Percentiles rank a stretch among this genome's conserved stretches.
phyloP scores from a whole-genome alignment of 2,888 invertebrate genomes.

The Hyles lineata region DNA sequence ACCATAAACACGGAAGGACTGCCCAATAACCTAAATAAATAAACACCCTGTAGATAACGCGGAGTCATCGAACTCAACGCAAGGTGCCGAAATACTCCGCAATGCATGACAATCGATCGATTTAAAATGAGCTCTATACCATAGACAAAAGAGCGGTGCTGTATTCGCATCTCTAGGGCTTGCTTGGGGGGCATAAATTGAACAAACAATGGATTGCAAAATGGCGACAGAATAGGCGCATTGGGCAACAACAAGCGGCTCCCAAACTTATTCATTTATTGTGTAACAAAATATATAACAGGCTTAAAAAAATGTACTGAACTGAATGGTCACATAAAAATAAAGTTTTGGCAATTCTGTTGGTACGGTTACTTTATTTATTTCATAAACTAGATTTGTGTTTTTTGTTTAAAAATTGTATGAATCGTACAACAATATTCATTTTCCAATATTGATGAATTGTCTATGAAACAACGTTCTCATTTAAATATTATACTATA shows the following conservation, averaged over 20 bases:
- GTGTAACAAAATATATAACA: background rate
- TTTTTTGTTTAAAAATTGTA: too few species aligned
- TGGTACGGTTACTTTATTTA: too few species aligned
- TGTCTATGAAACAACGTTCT: too few species aligned
- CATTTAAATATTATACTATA: too few species aligned
- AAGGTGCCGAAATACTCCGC: constrained; percentile 45
- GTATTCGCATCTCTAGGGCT: constrained; percentile 58
- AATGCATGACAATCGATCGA: constrained; percentile 21
- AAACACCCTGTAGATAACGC: constrained; percentile 36
- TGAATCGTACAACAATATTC: too few species aligned
- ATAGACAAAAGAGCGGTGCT: constrained; percentile 39
- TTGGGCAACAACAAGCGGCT: constrained; percentile 47
- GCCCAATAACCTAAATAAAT: constrained; percentile 33
- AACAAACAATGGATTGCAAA: constrained; percentile 81
- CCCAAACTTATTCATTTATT: constrained; percentile 56
- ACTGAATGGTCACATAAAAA: too few species aligned
- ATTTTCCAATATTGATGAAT: too few species aligned
- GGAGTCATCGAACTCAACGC: constrained; percentile 51
- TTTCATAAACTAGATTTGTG: too few species aligned
- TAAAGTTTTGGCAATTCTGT: too few species aligned
- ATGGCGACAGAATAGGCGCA: constrained; percentile 66
- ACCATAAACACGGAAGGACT: constrained; percentile 21
- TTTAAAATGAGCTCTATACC: constrained; percentile 45
- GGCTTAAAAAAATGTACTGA: background rate
- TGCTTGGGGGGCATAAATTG: constrained; percentile 68